Percentiles rank a stretch among this genome's conserved stretches.
phyloP scores from a whole-genome alignment of 2,113 vertebrate species.

The Papio anubis region DNA sequence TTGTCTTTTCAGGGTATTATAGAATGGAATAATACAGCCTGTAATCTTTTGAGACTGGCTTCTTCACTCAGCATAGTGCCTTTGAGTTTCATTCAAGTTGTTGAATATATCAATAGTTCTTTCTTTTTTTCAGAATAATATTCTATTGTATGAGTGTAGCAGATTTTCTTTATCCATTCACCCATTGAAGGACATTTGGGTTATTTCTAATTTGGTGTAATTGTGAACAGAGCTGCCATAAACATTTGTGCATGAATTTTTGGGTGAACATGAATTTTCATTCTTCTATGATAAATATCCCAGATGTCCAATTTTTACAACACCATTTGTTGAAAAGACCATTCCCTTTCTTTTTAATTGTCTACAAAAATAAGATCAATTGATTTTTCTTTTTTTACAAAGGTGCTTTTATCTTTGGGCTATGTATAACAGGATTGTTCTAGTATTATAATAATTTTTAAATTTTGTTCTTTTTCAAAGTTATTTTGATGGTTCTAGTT shows the following conservation, averaged over 20 bases:
- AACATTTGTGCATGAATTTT: not conserved
- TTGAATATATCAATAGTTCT: not conserved
- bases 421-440: not conserved
- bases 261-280: not conserved
- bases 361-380: not conserved
- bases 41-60: not conserved
- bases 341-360: not conserved
- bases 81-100: not conserved
- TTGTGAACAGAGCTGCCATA: not conserved
- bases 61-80: not conserved
- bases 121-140: not conserved
- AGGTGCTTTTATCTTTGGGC: not conserved
- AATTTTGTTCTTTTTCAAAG: not conserved
- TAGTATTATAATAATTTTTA: not conserved
- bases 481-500: not conserved
- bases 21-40: not conserved
- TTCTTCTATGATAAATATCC: not conserved
- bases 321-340: not conserved
- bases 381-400: not conserved
- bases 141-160: not conserved
- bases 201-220: not conserved
- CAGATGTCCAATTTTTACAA: not conserved
- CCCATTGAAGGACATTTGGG: not conserved
- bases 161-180: not conserved
- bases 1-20: not conserved